Base-by-base conservation (phyloP, 2,888 invertebrate species). In the Gymnocheta viridis region DNA sequence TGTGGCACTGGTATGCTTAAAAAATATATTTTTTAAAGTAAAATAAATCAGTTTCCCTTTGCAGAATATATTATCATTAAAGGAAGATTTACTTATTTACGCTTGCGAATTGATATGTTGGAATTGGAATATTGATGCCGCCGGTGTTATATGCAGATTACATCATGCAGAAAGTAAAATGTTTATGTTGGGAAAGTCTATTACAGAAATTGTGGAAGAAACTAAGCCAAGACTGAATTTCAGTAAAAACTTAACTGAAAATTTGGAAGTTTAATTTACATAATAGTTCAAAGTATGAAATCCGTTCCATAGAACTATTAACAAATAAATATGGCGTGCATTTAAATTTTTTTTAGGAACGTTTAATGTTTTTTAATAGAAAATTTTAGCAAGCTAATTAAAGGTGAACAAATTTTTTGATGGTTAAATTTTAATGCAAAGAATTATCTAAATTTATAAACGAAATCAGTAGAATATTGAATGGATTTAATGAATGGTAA, bases 21-120 rank as follows among this genome's bases (percentile, higher is more conserved):
- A 22, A 49, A 14, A 29, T 41, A 2, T 27, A 22, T 29, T 12
- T 56, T 44, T 79, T 60, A 14, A n/a, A n/a, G 14, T 32, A 49
- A 66, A 32, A 32, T 38, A 38, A 19, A 19, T 14, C 12, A 5
- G 32, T 32, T 22, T 72, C 14, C 7, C 3, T 47, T 44, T 81
- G 49, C 88, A 94, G 94, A 94, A 93, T 87, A 89, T 94, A 27
- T 91, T 93, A 82, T 92, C 93, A 10, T 88, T 94, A 32, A 90
- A 92, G 2, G 93, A 93, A 69, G 94, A 94, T 88, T 88, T 94
- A 22, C 87, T 88, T n/a, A 83, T 93, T 10, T 88, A 93, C 29
- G 90, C 93, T 3, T 94, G 94, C 86, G 90, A 92, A 47, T 86
- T 94, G 4, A 88, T 93, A 54, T 93, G 93, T 84, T 92, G 93